phyloP scores from a whole-genome alignment of 2,113 vertebrate genomes.

The Melanerpes formicivorus region DNA sequence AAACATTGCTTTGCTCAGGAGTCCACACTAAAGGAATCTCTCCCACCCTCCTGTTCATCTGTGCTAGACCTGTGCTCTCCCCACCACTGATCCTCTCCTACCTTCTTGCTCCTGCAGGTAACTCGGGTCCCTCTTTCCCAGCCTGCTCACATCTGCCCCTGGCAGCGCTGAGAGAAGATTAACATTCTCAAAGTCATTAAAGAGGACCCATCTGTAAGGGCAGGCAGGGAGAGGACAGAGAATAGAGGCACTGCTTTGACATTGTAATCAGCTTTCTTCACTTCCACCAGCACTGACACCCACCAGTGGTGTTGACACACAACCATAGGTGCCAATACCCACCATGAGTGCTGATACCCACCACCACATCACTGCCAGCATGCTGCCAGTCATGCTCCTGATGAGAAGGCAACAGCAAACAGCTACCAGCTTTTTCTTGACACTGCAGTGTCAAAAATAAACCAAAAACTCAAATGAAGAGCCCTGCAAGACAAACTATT shows the following conservation, averaged over 20 bases:
- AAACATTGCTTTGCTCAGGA: neutral
- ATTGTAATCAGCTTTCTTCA: neutral
- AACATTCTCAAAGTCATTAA: neutral
- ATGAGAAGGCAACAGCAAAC: neutral
- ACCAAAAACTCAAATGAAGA: neutral
- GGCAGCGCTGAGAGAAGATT: neutral
- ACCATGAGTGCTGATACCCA: neutral
- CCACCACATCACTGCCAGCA: neutral
- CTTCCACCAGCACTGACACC: neutral
- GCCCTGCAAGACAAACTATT: neutral
- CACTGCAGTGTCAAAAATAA: neutral
- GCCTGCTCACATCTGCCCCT: neutral
- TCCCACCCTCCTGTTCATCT: conserved; percentile 11
- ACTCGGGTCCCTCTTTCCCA: neutral
- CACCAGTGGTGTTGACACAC: rapidly evolving
- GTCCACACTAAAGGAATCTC: neutral
- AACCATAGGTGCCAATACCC: neutral
- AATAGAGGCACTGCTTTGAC: neutral
- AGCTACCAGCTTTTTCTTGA: neutral
- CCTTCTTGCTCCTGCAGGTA: neutral
- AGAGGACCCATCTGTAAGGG: neutral
- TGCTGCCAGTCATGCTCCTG: neutral
- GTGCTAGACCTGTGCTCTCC: neutral
- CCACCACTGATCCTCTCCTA: neutral
- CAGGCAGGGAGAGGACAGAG: neutral